A percentile compares a stretch with the other conserved stretches of the same genome.
Evolutionary conservation across 2,888 invertebrate genomes (phyloP).

Genomic region (Alentia gelatinosa): DNA sequence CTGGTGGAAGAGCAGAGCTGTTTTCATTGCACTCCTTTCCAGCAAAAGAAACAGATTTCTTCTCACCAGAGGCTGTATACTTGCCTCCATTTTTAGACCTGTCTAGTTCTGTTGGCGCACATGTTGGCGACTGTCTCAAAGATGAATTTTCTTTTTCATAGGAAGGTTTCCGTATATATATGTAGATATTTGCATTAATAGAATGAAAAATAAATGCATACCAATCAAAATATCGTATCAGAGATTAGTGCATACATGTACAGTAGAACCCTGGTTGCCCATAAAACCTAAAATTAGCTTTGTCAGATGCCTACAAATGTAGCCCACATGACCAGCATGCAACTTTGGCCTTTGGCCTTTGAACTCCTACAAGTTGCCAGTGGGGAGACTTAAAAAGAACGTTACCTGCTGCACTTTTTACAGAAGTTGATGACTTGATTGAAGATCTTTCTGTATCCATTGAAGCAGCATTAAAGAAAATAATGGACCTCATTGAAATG

Average conservation of each 20-base stretch:
- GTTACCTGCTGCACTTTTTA: slow-evolving; percentile 5
- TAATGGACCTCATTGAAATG: background rate
- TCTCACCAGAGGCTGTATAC: background rate
- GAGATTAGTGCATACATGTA: too few species aligned
- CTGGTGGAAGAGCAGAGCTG: background rate
- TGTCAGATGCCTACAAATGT: too few species aligned
- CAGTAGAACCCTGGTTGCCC: too few species aligned
- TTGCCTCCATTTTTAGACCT: background rate
- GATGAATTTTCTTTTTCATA: too few species aligned
- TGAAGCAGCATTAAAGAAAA: background rate
- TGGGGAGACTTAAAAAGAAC: background rate
- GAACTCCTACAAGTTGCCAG: background rate
- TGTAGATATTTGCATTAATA: too few species aligned
- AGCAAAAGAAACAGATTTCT: background rate
- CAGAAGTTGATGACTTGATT: background rate
- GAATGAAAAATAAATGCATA: too few species aligned
- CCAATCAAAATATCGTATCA: too few species aligned
- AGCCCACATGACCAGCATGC: background rate
- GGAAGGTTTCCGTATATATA: too few species aligned
- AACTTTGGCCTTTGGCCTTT: background rate
- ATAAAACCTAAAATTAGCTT: too few species aligned
- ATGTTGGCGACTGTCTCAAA: background rate
- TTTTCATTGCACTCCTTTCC: background rate
- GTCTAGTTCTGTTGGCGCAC: background rate
- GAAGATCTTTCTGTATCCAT: background rate